phyloP scores from a whole-genome alignment of 2,888 invertebrate species.

The Eupithecia vulgata region DNA sequence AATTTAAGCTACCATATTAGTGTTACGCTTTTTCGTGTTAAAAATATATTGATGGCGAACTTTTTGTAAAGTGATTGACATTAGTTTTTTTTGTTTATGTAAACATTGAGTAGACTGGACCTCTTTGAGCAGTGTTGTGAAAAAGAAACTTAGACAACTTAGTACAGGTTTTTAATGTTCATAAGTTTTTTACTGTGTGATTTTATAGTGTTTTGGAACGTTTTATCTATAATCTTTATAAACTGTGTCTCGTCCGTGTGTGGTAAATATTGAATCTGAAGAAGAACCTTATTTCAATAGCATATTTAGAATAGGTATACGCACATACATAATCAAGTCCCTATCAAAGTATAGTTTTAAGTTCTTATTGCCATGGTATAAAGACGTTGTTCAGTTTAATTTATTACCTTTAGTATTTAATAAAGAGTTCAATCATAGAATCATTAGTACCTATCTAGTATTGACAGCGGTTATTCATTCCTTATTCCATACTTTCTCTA shows the following conservation, averaged over 20 bases:
- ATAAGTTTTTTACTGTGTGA: background rate
- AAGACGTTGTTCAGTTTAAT: background rate
- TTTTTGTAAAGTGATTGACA: background rate
- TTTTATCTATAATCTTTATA: background rate
- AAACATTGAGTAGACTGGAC: background rate
- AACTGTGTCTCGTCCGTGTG: background rate
- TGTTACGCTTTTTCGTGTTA: background rate
- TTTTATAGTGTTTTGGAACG: background rate
- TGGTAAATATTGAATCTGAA: background rate
- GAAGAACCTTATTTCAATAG: constrained; percentile 47
- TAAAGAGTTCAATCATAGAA: background rate
- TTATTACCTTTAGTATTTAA: background rate
- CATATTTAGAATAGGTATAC: constrained; percentile 16
- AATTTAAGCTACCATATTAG: background rate
- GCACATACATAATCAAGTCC: background rate
- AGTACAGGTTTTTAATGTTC: background rate
- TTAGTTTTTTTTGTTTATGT: background rate
- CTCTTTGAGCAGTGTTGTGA: background rate
- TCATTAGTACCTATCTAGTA: background rate
- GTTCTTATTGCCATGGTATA: background rate
- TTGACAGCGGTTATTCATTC: constrained; percentile 37
- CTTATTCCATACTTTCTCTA: constrained; percentile 50
- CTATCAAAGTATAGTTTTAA: background rate
- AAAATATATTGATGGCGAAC: background rate
- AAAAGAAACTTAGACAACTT: background rate